Percentiles rank a stretch among this genome's conserved stretches.
Conservation (phyloP, 2,888 invertebrate species). For the Thera britannica region DNA sequence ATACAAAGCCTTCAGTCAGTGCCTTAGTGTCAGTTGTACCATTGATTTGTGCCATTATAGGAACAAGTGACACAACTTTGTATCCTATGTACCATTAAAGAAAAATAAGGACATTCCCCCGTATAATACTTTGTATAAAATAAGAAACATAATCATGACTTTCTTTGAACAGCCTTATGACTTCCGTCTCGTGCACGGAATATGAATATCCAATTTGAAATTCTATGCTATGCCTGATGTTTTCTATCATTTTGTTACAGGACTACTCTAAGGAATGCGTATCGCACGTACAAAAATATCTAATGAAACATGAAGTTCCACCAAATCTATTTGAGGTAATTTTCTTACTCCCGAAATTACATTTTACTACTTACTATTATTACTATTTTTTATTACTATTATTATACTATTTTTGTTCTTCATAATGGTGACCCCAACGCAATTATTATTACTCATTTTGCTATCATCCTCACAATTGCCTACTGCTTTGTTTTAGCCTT, state of each 20-base stretch:
- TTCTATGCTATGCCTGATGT: conserved; percentile 15
- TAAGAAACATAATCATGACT: conserved; percentile 26
- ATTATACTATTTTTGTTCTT: background rate
- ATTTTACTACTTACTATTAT: too few relatives aligned
- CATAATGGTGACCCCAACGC: background rate
- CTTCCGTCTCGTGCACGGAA: conserved; percentile 34
- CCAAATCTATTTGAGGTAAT: conserved; percentile 98
- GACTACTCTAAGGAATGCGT: conserved; percentile 99
- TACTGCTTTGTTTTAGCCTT: conserved; percentile 91
- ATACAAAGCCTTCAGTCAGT: background rate
- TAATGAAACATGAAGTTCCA: conserved; percentile 98
- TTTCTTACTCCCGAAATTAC: conserved; percentile 6
- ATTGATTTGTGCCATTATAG: too few relatives aligned
- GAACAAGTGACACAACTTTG: too few relatives aligned
- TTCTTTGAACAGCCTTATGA: conserved; percentile 19
- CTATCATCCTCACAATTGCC: background rate
- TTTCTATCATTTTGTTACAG: conserved; percentile 85
- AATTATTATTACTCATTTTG: background rate
- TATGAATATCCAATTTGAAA: conserved; percentile 32
- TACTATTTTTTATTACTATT: too few relatives aligned
- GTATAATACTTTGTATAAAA: conserved; percentile 7
- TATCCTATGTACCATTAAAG: too few relatives aligned
- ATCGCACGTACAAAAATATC: conserved; percentile 98
- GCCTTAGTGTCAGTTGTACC: background rate
- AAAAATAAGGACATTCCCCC: too few relatives aligned